Base-by-base conservation (phyloP, 2,113 vertebrate species). In the Poeciliopsis prolifica region DNA sequence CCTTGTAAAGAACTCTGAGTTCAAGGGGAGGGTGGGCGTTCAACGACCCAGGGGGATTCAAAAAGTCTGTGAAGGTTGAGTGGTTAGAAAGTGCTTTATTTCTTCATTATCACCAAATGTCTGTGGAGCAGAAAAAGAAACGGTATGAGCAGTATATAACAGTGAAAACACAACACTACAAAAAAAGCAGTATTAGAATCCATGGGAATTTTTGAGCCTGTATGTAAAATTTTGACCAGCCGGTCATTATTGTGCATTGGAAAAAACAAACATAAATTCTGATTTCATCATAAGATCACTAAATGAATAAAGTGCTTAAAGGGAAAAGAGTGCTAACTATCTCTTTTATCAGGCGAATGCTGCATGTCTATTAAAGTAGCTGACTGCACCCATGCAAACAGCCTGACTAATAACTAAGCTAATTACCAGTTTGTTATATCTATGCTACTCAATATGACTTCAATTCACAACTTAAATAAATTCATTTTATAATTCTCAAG, bases 81-180 rank as follows among this genome's bases (percentile, higher is more conserved):
- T 29, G 48, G 58, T 37, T 62, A 81, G 3, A 11, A 66, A 42
- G 68, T 7, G 12, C n/a, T 85, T 93, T 90, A 93, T 78, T 92
- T 93, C 88, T 60, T 92, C 92, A 94, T 94, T 88, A 87, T 94
- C 84, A 92, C 84, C 70, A 70, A 70, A 78, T 29, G 71, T 87
- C 92, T 95, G 86, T 3, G 62, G 60, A 63, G 71, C 13, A 87
- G 40, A 77, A 66, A 76, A 77, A 62, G 24, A 88, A 78, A 72
- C 26, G 7, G 44, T 19, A 48, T 48, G 44, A 48, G 15, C 44
- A 61, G 40, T 7, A 33, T 37, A 48, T 22, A 15, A 28, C 28
- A 29, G 30, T 51, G 66, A 30, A 9, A 68, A 15, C 30, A 3
- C 13, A 42, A 42, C 37, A 65, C 40, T 42, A 42, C 40, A 42